These are phyloP conservation scores for Myotis brandtii DNA, from an alignment of 2,113 vertebrate species.

Conservation along the genomic window DNA sequence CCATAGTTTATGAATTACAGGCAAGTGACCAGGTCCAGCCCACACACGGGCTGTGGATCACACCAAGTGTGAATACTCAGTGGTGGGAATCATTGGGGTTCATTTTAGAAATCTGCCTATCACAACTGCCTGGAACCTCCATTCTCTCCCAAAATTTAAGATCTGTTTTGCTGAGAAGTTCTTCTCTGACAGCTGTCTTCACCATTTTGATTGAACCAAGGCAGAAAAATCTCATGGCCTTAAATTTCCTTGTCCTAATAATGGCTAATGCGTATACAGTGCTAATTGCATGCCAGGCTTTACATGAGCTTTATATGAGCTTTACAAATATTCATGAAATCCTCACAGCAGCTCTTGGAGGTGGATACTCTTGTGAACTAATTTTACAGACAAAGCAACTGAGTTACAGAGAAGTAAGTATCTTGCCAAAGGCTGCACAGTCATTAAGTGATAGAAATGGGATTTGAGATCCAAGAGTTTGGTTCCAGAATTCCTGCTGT, in stretches of 20 bases:
- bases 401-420: not conserved
- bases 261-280: not conserved
- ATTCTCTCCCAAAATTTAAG: not conserved
- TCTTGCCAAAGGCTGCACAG: not conserved
- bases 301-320: not conserved
- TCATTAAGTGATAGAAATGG: not conserved
- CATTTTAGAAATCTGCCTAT: not conserved
- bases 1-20: not conserved
- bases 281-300: not conserved
- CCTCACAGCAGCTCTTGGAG: not conserved
- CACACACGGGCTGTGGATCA: not conserved
- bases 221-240: not conserved
- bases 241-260: not conserved
- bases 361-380: not conserved
- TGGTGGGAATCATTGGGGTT: not conserved
- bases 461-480: not conserved
- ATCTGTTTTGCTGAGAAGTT: not conserved
- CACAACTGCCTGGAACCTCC: not conserved
- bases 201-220: not conserved
- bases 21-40: not conserved
- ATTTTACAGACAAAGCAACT: not conserved
- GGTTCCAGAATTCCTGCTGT: not conserved
- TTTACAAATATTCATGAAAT: constrained; percentile 6
- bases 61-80: not conserved
- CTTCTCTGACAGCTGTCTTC: not conserved